Conservation (phyloP, 2,888 invertebrate genomes). For the Scelioninae gen. 2 region DNA sequence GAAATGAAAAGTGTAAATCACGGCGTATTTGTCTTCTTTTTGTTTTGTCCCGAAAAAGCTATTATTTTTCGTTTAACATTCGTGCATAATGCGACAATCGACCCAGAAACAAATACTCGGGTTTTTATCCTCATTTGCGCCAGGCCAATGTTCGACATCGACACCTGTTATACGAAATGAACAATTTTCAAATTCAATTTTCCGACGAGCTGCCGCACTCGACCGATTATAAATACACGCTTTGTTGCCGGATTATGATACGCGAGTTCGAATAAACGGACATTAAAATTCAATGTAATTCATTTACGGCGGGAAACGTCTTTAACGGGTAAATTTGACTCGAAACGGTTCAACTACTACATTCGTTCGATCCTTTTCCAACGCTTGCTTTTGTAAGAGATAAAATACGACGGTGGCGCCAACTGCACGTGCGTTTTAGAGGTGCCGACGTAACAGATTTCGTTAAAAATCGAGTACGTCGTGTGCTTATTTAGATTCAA, state of each 20-base stretch:
- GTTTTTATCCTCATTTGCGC: slow-evolving; percentile 48
- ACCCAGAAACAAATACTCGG: slow-evolving; percentile 51
- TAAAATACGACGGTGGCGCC: too few species aligned
- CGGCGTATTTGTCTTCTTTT: slow-evolving; percentile 44
- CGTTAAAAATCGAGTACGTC: too few species aligned
- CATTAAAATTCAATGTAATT: too few species aligned
- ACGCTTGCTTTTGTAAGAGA: too few species aligned
- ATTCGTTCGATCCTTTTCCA: too few species aligned
- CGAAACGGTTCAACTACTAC: too few species aligned
- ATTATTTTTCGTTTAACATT: slow-evolving; percentile 56
- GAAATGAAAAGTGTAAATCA: too few species aligned
- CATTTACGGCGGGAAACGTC: too few species aligned
- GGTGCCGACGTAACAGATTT: too few species aligned
- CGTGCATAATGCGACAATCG: slow-evolving; percentile 58
- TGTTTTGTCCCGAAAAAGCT: slow-evolving; percentile 29
- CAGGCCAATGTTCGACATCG: slow-evolving; percentile 25
- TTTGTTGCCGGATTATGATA: slow-evolving; percentile 8
- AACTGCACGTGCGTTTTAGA: too few species aligned
- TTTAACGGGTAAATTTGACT: too few species aligned
- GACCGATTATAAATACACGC: slow-evolving; percentile 10
- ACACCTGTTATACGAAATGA: slow-evolving; percentile 48
- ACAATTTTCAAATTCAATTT: slow-evolving; percentile 43
- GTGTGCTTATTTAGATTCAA: too few species aligned
- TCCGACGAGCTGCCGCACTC: slow-evolving; percentile 1
- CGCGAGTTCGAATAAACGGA: slow-evolving; percentile 7